Evolutionary conservation across 1,140 invertebrate genomes (phyloP), one percentile per base, ranked within the genome.

Genomic region (Heliconius hewitsoni): DNA sequence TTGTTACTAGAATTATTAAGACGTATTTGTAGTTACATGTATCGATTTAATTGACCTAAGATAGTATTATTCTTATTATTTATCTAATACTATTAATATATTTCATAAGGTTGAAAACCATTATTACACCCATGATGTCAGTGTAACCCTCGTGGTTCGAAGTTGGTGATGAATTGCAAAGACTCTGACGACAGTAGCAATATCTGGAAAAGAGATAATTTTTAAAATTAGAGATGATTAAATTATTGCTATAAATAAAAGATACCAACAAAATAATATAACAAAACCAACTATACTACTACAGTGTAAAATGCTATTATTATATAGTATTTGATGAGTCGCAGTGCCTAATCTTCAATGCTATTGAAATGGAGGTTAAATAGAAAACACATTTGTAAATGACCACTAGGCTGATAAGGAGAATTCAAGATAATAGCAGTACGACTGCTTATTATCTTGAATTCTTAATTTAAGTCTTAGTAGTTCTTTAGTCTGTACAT

Each of bases 131-230:
- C 91, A 95, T 95, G 34, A 95, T 94, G 84, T 95, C 95, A 0
- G 94, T 95, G 84, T 95, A 95, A 37, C 93, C 90, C 66, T 93
- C 90, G 79, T 92, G 93, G 81, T 91, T 93, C 1, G 93, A 89
- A 34, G 86, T 90, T 18, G 90, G 86, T 8, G 95, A 94, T 8
- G 95, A 89, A 89, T 97, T 97, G 88, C 97, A 97, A 2, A 97
- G 90, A 83, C 96, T 93, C 52, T 91, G 94, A 8, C 95, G 91
- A 85, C 97, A 97, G 87, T 96, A 97, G 87, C 97, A 97, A 86
- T 96, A 96, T 83, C 93, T 94, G 91, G 9, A 66, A 42, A 81
- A 77, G 74, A 70, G 70, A 37, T 19, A 19, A 8, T 71, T 18
- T 34, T 0, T 19, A 23, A 57, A n/a, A 57, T 57, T 19, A n/a